Percentiles rank a stretch among this genome's conserved stretches.
Conservation (phyloP, 2,113 vertebrate species). For the Rattus rattus region DNA sequence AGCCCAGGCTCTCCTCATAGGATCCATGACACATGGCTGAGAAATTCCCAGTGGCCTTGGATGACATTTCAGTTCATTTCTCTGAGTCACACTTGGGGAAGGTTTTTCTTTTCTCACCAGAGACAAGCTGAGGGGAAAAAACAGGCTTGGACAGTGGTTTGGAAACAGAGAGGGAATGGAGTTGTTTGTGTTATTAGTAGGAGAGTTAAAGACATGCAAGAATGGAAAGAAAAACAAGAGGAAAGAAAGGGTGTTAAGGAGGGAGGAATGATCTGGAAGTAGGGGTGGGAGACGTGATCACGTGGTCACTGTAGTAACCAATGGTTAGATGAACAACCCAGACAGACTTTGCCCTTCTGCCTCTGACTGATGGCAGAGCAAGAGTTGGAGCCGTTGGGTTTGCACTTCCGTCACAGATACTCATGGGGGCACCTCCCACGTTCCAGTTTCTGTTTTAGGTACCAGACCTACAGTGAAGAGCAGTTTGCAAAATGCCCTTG, state of each 20-base stretch:
- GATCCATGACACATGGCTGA: conserved; percentile 71
- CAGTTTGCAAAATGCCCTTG: not conserved
- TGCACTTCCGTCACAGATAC: not conserved
- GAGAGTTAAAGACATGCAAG: conserved; percentile 41
- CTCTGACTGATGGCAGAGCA: not conserved
- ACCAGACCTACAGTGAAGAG: not conserved
- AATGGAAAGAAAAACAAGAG: conserved; percentile 59
- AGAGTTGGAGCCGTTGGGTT: too few relatives aligned
- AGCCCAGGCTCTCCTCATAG: conserved; percentile 71
- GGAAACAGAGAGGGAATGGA: conserved; percentile 58
- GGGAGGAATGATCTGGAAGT: not conserved
- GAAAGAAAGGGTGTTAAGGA: not conserved
- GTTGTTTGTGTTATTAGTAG: conserved; percentile 65
- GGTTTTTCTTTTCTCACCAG: conserved; percentile 44
- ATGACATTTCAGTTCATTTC: conserved; percentile 81
- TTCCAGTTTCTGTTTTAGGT: not conserved
- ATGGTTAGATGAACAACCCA: not conserved
- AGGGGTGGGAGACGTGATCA: not conserved
- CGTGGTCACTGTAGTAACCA: not conserved
- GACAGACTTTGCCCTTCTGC: not conserved
- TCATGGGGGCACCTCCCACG: not conserved
- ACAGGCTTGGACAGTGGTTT: conserved; percentile 63
- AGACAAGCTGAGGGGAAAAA: conserved; percentile 71
- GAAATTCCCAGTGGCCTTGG: conserved; percentile 74
- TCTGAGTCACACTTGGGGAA: conserved; percentile 68